Percentiles rank a stretch among this genome's conserved stretches.
Evolutionary conservation across 2,113 vertebrate genomes (phyloP).

Genomic region (Cinclus mexicanus): DNA sequence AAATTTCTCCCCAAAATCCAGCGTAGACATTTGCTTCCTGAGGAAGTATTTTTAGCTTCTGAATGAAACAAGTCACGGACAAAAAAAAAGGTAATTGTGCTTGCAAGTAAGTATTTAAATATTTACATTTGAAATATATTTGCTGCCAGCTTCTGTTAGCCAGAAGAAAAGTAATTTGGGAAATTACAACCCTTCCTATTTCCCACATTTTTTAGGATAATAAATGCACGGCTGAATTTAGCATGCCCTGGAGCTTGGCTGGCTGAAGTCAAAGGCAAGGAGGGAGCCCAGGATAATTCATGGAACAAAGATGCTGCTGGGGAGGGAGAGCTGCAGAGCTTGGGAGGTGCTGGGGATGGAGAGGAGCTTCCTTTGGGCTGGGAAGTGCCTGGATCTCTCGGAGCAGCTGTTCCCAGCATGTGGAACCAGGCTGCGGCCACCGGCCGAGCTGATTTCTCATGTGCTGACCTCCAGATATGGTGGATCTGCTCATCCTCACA

Average conservation of each 20-base stretch:
- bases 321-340: background rate
- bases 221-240: constrained; percentile 54
- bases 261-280: background rate
- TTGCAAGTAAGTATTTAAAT: constrained; percentile 43
- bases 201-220: constrained; percentile 26
- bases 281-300: background rate
- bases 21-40: background rate
- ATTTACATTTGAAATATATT: constrained; percentile 72
- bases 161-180: constrained; percentile 61
- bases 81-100: constrained; percentile 35
- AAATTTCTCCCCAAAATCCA: constrained; percentile 25
- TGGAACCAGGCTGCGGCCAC: background rate
- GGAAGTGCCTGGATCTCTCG: fast-evolving
- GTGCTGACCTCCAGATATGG: background rate
- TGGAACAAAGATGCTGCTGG: background rate
- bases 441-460: background rate
- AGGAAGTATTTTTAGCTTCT: constrained; percentile 7
- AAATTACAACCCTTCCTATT: constrained; percentile 10
- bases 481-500: background rate
- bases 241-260: background rate
- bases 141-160: constrained; percentile 64
- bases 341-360: background rate
- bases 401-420: background rate
- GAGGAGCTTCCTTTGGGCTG: background rate
- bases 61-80: background rate